Evolutionary conservation across 2,797 vertebrate genomes (phyloP).

Genomic region (Sebastes vulpes): DNA sequence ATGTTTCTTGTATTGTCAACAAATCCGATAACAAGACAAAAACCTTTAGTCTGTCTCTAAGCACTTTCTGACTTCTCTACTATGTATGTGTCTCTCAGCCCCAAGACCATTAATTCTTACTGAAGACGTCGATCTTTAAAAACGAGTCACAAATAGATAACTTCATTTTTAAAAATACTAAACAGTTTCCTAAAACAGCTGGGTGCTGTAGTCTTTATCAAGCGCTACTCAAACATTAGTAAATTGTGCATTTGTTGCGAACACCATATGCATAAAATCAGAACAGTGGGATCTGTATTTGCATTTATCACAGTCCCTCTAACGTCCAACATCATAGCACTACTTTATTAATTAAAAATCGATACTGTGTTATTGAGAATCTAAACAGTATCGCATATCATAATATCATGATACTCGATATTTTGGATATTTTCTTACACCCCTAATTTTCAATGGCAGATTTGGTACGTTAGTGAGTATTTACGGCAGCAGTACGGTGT

Average conservation of each 20-base stretch:
- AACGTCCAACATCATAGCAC: neutral
- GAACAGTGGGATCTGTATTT: neutral
- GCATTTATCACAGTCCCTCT: neutral
- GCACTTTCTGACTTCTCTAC: neutral
- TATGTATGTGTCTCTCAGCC: neutral
- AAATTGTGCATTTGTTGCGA: neutral
- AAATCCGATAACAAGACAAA: neutral
- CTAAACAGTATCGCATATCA: too few species aligned
- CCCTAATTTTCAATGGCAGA: too few species aligned
- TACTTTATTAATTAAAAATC: neutral
- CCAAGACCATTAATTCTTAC: neutral
- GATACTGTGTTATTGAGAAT: neutral
- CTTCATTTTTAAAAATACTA: too few species aligned
- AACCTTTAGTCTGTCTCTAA: neutral
- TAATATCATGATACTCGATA: too few species aligned
- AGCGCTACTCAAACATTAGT: neutral
- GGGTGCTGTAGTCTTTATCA: too few species aligned
- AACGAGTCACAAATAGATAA: too few species aligned
- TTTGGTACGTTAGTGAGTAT: neutral
- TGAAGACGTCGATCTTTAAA: neutral
- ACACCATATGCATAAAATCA: neutral
- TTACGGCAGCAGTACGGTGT: neutral
- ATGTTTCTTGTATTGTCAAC: neutral
- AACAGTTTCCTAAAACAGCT: too few species aligned
- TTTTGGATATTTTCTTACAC: too few species aligned